Evolutionary conservation across 1,140 invertebrate species (phyloP).

Genomic region (Plodia interpunctella): DNA sequence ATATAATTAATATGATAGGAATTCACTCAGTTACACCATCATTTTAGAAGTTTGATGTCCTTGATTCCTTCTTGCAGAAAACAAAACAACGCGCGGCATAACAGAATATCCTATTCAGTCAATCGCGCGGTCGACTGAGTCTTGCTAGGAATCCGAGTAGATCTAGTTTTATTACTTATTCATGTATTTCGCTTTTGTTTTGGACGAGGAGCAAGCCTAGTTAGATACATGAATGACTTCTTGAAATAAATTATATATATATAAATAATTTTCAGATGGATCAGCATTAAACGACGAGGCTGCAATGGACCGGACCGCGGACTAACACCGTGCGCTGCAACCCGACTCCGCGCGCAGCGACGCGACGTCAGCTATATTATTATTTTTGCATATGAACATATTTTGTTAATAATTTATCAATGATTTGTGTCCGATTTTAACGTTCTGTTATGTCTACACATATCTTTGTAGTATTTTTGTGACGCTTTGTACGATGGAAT

Average conservation of each 20-base stretch:
- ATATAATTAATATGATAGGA: too few relatives aligned
- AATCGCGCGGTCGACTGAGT: too few relatives aligned
- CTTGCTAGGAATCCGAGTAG: too few relatives aligned
- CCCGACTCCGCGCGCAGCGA: slow-evolving; percentile 20
- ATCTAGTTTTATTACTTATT: too few relatives aligned
- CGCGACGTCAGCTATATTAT: slow-evolving; percentile 41
- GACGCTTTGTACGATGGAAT: slow-evolving; percentile 46
- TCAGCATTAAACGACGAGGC: slow-evolving; percentile 53
- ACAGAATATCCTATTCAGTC: too few relatives aligned
- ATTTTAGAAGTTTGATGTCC: too few relatives aligned
- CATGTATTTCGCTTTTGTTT: too few relatives aligned
- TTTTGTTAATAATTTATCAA: slow-evolving; percentile 64
- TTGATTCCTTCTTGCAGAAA: too few relatives aligned
- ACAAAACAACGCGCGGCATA: too few relatives aligned
- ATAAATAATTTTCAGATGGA: slow-evolving; percentile 53
- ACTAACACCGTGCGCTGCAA: not conserved
- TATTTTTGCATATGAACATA: slow-evolving; percentile 56
- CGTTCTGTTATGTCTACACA: slow-evolving; percentile 38
- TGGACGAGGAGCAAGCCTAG: not conserved
- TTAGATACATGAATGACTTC: not conserved
- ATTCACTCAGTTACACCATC: too few relatives aligned
- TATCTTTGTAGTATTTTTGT: slow-evolving; percentile 56
- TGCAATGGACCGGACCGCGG: not conserved
- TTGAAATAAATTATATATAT: not conserved
- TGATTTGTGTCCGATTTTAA: slow-evolving; percentile 47